phyloP scores from a whole-genome alignment of 1,140 invertebrate genomes.

The Leptopilina boulardi region DNA sequence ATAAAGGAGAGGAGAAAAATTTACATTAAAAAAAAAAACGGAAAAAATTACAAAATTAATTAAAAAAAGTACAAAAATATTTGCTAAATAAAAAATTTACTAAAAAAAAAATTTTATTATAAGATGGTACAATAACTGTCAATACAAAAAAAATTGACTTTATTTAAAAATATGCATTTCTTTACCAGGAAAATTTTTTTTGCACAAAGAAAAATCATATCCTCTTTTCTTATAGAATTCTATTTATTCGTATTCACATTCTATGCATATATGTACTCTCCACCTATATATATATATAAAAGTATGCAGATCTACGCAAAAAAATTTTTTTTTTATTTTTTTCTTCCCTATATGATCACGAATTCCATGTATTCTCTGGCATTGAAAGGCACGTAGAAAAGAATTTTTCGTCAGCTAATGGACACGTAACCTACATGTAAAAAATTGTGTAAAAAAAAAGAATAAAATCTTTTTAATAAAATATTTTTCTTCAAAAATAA shows the following conservation, averaged over 20 bases:
- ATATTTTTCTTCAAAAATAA: too few relatives aligned
- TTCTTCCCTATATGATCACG: not conserved
- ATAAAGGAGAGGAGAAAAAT: too few relatives aligned
- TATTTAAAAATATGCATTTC: not conserved
- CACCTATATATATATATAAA: too few relatives aligned
- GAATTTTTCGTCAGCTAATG: conserved; percentile 61
- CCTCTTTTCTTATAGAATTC: not conserved
- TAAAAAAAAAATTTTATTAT: too few relatives aligned
- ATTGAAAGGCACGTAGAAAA: conserved; percentile 5
- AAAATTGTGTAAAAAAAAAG: conserved; percentile 34
- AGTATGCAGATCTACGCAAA: conserved; percentile 12
- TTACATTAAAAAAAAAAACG: too few relatives aligned
- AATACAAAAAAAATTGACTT: too few relatives aligned
- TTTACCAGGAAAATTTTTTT: not conserved
- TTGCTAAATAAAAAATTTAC: too few relatives aligned
- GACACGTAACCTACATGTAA: conserved; percentile 58
- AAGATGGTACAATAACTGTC: too few relatives aligned
- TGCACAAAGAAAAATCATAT: not conserved
- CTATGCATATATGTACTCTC: not conserved
- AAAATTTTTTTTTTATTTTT: not conserved
- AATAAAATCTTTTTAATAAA: not conserved
- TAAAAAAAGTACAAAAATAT: too few relatives aligned
- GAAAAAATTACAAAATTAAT: too few relatives aligned
- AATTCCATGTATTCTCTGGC: conserved; percentile 20
- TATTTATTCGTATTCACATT: not conserved